Evolutionary conservation across 2,113 vertebrate species (phyloP).

Genomic region (Colistium nudipinnis): DNA sequence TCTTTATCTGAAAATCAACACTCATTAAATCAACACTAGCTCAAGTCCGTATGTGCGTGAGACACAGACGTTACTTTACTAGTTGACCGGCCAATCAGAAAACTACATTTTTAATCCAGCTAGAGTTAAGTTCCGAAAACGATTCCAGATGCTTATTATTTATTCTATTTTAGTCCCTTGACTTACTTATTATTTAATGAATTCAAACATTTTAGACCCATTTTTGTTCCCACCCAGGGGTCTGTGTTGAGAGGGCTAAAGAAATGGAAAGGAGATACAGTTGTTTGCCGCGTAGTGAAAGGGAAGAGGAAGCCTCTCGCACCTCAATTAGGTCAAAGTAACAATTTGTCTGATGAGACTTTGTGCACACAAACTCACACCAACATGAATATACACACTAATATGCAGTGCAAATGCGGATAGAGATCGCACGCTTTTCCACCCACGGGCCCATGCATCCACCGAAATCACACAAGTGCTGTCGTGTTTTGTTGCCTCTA

Average conservation of each 20-base stretch:
- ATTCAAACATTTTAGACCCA: not conserved
- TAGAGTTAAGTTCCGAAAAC: too few species aligned
- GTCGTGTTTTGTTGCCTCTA: conserved; percentile 66
- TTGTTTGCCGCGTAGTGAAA: not conserved
- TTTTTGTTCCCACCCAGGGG: not conserved
- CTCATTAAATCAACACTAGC: conserved; percentile 2
- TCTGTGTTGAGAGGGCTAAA: not conserved
- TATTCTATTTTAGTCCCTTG: not conserved
- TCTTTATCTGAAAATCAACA: not conserved
- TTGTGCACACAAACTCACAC: conserved; percentile 29
- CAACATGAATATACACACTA: not conserved
- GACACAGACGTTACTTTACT: not conserved
- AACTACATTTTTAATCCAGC: not conserved
- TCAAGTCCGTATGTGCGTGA: not conserved
- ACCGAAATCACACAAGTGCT: conserved; percentile 49
- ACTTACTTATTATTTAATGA: too few species aligned
- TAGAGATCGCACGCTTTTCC: conserved; percentile 12
- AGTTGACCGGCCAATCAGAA: not conserved
- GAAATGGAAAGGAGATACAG: conserved; percentile 3
- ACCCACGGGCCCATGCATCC: conserved; percentile 31
- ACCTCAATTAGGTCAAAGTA: not conserved
- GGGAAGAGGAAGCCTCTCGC: conserved; percentile 1
- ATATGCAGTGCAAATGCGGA: conserved; percentile 3
- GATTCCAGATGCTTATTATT: not conserved
- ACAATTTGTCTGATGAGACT: conserved; percentile 28